Conservation (phyloP, 2,113 vertebrate species). For the Cromileptes altivelis region DNA sequence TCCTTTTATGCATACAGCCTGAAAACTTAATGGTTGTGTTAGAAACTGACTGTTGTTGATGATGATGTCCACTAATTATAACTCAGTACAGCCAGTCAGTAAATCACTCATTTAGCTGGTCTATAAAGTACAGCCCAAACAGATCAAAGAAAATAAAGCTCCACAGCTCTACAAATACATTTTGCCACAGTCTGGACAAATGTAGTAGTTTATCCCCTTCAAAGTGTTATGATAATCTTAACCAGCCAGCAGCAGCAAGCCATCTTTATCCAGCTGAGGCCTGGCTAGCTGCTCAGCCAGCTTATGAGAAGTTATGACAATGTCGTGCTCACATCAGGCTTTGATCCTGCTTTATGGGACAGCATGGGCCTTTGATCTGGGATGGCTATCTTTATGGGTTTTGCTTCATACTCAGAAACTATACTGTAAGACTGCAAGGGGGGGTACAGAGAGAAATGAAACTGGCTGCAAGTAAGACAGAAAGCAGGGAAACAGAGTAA, state of each 20-base stretch:
- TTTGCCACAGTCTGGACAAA: constrained; percentile 42
- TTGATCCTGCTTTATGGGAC: constrained; percentile 69
- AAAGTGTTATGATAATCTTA: constrained; percentile 33
- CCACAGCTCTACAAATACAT: neutral
- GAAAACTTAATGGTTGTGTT: neutral
- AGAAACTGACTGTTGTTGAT: neutral
- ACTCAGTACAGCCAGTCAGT: neutral
- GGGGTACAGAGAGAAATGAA: neutral
- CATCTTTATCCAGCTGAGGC: constrained; percentile 41
- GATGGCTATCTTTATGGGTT: constrained; percentile 53
- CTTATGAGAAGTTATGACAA: constrained; percentile 70
- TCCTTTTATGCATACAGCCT: neutral
- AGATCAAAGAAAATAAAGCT: constrained; percentile 15
- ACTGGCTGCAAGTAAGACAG: neutral
- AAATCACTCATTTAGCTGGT: constrained; percentile 1
- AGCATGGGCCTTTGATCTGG: constrained; percentile 65
- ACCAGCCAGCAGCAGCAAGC: constrained; percentile 36
- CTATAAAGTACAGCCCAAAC: neutral
- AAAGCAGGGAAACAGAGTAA: neutral
- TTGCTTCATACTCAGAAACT: constrained; percentile 10
- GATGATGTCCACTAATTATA: neutral
- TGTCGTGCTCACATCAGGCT: constrained; percentile 40
- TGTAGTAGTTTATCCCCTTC: constrained; percentile 31
- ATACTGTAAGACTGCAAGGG: neutral
- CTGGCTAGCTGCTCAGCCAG: constrained; percentile 34